These are phyloP conservation scores for Spialia ferax DNA, from an alignment of 2,888 invertebrate genomes.

Conservation along the genomic window DNA sequence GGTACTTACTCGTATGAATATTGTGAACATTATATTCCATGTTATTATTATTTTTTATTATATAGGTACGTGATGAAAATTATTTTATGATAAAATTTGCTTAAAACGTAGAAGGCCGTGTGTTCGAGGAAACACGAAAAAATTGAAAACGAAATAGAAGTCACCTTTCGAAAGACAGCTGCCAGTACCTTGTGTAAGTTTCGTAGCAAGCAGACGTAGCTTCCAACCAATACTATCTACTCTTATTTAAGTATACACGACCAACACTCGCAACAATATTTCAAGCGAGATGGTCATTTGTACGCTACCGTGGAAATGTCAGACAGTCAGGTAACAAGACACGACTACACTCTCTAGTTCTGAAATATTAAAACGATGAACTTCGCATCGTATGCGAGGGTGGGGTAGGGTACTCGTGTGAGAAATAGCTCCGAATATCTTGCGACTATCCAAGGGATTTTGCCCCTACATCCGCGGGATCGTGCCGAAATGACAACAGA, in stretches of 20 bases:
- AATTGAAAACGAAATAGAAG: no score
- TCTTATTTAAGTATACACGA: no score
- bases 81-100: no score
- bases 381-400: conserved; percentile 56
- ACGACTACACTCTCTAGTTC: conserved; percentile 73
- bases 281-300: conserved; percentile 41
- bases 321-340: conserved; percentile 62
- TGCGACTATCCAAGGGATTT: conserved; percentile 78
- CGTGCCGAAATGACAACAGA: conserved; percentile 82
- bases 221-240: conserved; percentile 13
- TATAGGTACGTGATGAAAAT: no score
- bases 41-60: no score
- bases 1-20: no score
- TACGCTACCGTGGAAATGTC: conserved; percentile 43
- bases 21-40: no score
- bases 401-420: conserved; percentile 64
- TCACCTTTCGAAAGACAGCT: no score
- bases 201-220: background rate
- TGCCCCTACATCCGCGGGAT: conserved; percentile 55
- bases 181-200: no score
- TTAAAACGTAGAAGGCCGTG: no score
- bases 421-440: conserved; percentile 81
- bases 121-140: no score
- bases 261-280: no score
- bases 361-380: conserved; percentile 79